Evolutionary conservation across 2,113 vertebrate species (phyloP), one percentile per base, ranked within the genome.

Genomic region (Jaculus jaculus): DNA sequence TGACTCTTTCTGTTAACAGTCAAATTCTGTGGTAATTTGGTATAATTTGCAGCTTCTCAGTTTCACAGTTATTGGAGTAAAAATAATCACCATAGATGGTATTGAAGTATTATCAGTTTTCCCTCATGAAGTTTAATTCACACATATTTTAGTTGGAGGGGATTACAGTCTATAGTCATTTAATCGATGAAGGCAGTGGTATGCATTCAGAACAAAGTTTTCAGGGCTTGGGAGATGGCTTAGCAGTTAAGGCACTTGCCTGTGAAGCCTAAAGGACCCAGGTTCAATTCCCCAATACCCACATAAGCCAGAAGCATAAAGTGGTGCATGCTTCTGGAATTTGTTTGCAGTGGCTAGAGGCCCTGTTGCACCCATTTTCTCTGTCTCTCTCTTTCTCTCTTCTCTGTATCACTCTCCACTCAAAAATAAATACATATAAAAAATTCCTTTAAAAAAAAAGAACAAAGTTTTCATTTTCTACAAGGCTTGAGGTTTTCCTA

Each of bases 21-120:
- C 95, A 85, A 79, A 86, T 96, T 93, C 83, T 83, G 86, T 95
- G 94, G 92, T 93, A 95, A 93, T 94, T 95, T 75, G 75, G 58
- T 93, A 30, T 91, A 80, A 92, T 95, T 90, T 90, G 30, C 75
- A 92, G 79, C 88, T 96, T 95, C 78, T 96, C 28, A 93, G 88
- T 60, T 92, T 90, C 47, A 92, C 21, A 86, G 47, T 74, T 94
- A 15, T 77, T 69, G 37, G 80, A 92, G 83, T 91, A 86, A 80
- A 91, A 92, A 84, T n/a, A 12, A 61, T 51, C 88, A 69, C 87
- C 58, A 65, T 47, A 72, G 79, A 90, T 92, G 60, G 91, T 75
- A 80, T 39, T 94, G 90, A 96, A 89, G 66, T 39, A 39, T 30
- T 68, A 73, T 28, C 72, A 73, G 30, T 91, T 58, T 87, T 96